Evolutionary conservation across 1,140 invertebrate species (phyloP).

Genomic region (Drosophila nigromelanica): DNA sequence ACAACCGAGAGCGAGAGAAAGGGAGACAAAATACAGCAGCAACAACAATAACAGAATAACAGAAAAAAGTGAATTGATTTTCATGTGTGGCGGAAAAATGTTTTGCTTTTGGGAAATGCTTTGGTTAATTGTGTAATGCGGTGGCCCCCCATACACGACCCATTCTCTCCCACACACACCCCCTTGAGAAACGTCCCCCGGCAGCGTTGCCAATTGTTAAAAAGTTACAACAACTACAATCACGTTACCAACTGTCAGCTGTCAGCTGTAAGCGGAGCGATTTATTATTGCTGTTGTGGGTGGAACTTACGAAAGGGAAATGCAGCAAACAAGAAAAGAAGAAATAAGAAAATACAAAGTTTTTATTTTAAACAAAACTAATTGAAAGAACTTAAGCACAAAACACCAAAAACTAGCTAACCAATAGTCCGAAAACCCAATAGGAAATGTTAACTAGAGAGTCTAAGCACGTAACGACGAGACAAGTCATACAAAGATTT

Average conservation of each 20-base stretch:
- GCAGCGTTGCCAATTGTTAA: conserved; percentile 37
- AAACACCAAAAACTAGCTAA: not conserved
- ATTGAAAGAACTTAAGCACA: conserved; percentile 31
- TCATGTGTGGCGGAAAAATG: conserved; percentile 52
- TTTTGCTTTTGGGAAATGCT: conserved; percentile 48
- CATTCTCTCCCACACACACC: not conserved
- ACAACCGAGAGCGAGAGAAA: conserved; percentile 17
- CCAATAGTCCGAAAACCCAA: no score
- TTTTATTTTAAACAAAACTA: conserved; percentile 14
- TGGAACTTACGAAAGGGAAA: not conserved
- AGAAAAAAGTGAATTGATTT: conserved; percentile 60
- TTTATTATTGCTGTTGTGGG: conserved; percentile 57
- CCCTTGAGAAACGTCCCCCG: conserved; percentile 17
- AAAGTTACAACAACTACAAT: conserved; percentile 15
- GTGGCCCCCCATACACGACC: conserved; percentile 4
- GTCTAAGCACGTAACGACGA: no score
- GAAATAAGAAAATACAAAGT: not conserved
- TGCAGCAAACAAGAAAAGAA: no score
- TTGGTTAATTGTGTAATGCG: conserved; percentile 67
- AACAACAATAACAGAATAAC: not conserved
- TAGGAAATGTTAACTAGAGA: no score
- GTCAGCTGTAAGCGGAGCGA: conserved; percentile 39
- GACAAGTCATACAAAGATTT: no score
- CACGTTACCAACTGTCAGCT: conserved; percentile 53
- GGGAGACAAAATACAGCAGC: not conserved